These are phyloP conservation scores for Macrosteles quadrilineatus DNA, from an alignment of 1,140 invertebrate genomes.

Conservation along the genomic window DNA sequence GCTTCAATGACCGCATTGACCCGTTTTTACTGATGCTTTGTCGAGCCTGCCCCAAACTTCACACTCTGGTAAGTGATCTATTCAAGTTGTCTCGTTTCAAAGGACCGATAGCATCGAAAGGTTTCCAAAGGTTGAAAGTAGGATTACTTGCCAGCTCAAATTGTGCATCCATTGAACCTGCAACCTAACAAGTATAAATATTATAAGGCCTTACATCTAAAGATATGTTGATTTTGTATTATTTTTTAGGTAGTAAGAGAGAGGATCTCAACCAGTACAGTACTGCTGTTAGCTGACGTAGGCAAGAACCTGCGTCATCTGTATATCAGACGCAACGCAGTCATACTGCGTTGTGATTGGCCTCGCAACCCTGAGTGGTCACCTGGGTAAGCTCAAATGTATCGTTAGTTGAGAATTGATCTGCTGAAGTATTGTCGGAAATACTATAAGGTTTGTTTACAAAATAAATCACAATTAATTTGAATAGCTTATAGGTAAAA, in stretches of 20 bases:
- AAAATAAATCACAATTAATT: too few species aligned
- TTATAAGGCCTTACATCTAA: too few species aligned
- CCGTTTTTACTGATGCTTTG: constrained; percentile 60
- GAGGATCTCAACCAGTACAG: constrained; percentile 75
- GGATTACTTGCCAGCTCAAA: neutral
- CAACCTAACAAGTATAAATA: too few species aligned
- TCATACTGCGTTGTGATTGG: constrained; percentile 72
- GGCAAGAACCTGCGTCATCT: constrained; percentile 65
- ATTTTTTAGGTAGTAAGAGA: constrained; percentile 80
- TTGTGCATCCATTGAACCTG: too few species aligned
- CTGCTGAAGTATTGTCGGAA: too few species aligned
- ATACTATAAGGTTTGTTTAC: too few species aligned
- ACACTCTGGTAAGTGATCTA: constrained; percentile 62
- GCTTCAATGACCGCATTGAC: constrained; percentile 68
- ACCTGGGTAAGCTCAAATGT: constrained; percentile 48
- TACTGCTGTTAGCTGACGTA: constrained; percentile 69
- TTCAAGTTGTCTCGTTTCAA: constrained; percentile 4
- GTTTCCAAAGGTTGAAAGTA: neutral
- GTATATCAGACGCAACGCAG: constrained; percentile 70
- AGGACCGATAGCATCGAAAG: neutral
- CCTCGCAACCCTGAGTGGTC: constrained; percentile 65
- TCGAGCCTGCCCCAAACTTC: constrained; percentile 62
- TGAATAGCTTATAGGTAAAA: too few species aligned
- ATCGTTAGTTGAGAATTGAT: too few species aligned
- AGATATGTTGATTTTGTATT: too few species aligned